These are phyloP conservation scores for Apodemus agrarius DNA, from an alignment of 2,797 vertebrate species.

Conservation along the genomic window DNA sequence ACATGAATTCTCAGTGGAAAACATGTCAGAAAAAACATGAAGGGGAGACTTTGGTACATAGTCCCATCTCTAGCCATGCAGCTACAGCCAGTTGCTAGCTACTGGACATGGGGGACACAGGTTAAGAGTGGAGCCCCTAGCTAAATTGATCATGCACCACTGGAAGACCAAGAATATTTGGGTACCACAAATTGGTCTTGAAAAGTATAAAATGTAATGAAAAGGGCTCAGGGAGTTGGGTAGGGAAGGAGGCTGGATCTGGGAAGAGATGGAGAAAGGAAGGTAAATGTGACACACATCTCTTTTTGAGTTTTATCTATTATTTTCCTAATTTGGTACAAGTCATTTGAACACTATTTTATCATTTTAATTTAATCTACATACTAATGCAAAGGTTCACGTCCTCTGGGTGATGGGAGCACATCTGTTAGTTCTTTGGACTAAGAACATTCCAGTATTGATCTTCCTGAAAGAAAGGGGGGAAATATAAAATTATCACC, in stretches of 20 bases:
- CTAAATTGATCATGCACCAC: neutral
- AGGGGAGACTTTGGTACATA: neutral
- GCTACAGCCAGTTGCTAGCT: neutral
- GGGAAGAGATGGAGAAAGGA: too few species aligned
- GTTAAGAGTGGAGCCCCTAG: too few species aligned
- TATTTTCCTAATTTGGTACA: conserved; percentile 8
- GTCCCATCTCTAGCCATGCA: neutral
- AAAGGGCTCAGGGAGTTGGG: neutral
- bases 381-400: neutral
- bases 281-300: neutral
- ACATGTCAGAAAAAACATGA: neutral
- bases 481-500: conserved; percentile 24
- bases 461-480: neutral
- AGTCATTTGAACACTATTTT: neutral
- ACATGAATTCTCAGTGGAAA: neutral
- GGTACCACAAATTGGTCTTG: neutral
- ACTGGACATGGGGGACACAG: neutral
- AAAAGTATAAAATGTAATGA: neutral
- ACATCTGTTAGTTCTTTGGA: neutral
- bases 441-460: neutral
- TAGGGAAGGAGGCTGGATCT: neutral
- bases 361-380: conserved; percentile 41
- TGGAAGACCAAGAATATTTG: neutral
- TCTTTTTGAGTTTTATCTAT: neutral
- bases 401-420: neutral